Percentiles rank a stretch among this genome's conserved stretches.
Evolutionary conservation across 2,888 invertebrate genomes (phyloP).

Genomic region (Argynnis bischoffii): DNA sequence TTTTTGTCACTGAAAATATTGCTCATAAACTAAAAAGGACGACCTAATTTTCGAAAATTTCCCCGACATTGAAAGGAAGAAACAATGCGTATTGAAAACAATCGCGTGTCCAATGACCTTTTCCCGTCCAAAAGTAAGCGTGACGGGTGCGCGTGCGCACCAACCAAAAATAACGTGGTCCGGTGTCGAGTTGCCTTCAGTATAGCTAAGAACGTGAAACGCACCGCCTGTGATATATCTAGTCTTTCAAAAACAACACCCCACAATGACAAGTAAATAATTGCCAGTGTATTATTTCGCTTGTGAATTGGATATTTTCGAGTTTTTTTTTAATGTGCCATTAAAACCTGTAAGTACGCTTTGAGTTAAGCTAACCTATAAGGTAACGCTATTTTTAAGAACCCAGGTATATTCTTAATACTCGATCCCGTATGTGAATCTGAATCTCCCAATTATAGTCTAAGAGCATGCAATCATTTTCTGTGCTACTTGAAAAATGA

Average conservation of each 20-base stretch:
- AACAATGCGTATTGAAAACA: conserved; percentile 49
- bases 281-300: conserved; percentile 46
- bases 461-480: conserved; percentile 7
- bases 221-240: conserved; percentile 73
- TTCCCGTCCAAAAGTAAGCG: conserved; percentile 72
- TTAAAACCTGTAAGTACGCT: conserved; percentile 73
- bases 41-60: conserved; percentile 28
- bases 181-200: conserved; percentile 75
- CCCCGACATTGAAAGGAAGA: conserved; percentile 38
- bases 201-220: conserved; percentile 58
- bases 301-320: conserved; percentile 64
- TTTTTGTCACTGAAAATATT: no score
- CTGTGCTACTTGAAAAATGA: background rate
- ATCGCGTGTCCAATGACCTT: conserved; percentile 79
- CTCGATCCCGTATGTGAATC: background rate
- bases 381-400: conserved; percentile 15
- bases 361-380: conserved; percentile 38
- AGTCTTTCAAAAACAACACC: conserved; percentile 54
- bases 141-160: conserved; percentile 67
- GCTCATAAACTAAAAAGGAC: background rate
- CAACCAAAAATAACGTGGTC: conserved; percentile 68
- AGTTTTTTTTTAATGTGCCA: conserved; percentile 64
- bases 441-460: conserved; percentile 5
- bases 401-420: background rate
- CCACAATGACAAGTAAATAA: conserved; percentile 71